Evolutionary conservation across 2,888 invertebrate species (phyloP).

Genomic region (Notocelia uddmanniana): DNA sequence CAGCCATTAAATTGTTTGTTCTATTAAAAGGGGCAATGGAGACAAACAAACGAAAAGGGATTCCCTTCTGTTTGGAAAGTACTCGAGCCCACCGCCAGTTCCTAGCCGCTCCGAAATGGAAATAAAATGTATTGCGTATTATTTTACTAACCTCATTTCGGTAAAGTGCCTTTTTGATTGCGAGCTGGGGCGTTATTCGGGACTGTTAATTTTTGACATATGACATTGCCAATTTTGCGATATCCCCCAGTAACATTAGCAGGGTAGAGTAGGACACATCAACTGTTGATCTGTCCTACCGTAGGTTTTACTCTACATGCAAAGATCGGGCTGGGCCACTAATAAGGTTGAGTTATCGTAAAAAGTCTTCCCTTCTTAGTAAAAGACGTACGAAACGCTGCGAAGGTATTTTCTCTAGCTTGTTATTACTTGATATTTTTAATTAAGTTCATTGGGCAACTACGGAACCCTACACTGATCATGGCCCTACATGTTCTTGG

Average conservation of each 20-base stretch:
- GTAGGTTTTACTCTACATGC: no score
- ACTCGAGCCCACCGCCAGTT: constrained; percentile 54
- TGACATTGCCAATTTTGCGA: background rate
- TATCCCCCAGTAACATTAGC: background rate
- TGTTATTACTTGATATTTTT: no score
- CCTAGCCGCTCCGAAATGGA: constrained; percentile 40
- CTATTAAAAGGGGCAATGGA: constrained; percentile 77
- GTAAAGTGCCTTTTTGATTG: constrained; percentile 26
- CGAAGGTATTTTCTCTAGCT: no score
- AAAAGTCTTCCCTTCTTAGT: no score
- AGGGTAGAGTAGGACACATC: no score
- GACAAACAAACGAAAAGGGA: constrained; percentile 63
- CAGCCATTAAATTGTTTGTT: constrained; percentile 76
- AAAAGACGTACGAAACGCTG: no score
- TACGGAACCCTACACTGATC: no score
- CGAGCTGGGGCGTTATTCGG: background rate
- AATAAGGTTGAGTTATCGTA: no score
- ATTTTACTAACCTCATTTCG: constrained; percentile 28
- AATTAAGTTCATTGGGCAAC: no score
- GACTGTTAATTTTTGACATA: background rate
- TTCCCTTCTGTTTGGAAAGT: constrained; percentile 68
- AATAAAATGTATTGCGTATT: constrained; percentile 45
- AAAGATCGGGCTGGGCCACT: no score
- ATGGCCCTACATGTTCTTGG: no score
- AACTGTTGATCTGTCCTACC: no score